Evolutionary conservation across 2,113 vertebrate species (phyloP), one percentile per base, ranked within the genome.

Genomic region (Embiotoca jacksoni): DNA sequence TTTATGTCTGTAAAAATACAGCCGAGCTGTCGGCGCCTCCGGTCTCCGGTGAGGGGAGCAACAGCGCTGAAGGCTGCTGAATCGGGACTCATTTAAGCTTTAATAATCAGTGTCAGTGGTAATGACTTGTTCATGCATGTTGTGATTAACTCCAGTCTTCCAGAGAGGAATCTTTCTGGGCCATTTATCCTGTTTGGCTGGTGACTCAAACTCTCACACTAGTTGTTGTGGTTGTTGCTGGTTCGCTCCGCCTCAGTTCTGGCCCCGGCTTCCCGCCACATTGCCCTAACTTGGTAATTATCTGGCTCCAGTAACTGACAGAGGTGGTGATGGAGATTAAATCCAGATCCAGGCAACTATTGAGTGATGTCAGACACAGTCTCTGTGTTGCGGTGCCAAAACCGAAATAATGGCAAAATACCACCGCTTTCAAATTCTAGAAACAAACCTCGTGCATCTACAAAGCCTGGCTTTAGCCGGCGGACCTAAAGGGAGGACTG

Each of bases 351-450:
- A 16, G 60, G 31, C 35, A 39, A 31, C 23, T 63, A 31, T 15
- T 41, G 31, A 11, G 31, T 71, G 50, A 57, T 16, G 35, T 56
- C 59, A 62, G 50, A 59, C 4, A 41, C 31, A 10, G n/a, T 41
- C 57, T 72, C 23, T 16, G 23, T 46, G 33, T 79, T 11, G 11
- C 36, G 30, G 32, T 36, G 56, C 69, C 60, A 57, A 72, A 71
- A 71, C 56, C 23, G 61, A 78, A 86, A 73, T 72, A 62, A 73
- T 66, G 60, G 33, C 33, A 44, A 30, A 74, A 73, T 7, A 16
- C n/a, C 11, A 35, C 44, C 8, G 14, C 80, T 71, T 60, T 33
- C 56, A 78, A 39, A 75, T 15, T 23, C 23, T n/a, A 39, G 59
- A 82, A 62, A 57, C 57, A 81, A 50, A 68, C 46, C 61, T 56